These are phyloP conservation scores for Ptychoptera albimana DNA, from an alignment of 2,888 invertebrate genomes.

Conservation along the genomic window DNA sequence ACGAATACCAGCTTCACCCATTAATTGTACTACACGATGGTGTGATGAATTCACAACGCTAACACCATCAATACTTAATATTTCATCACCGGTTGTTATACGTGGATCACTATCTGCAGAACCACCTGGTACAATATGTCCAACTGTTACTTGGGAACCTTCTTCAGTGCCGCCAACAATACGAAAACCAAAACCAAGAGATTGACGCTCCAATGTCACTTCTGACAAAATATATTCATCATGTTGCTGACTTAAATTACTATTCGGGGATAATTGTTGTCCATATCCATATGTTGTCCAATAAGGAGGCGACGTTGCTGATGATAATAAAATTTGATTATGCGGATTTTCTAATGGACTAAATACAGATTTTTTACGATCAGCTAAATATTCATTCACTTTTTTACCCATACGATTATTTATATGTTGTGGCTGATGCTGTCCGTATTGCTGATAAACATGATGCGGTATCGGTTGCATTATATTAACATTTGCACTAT, in stretches of 20 bases:
- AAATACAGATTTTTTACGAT: constrained; percentile 23
- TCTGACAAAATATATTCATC: constrained; percentile 24
- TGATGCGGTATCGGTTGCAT: constrained; percentile 11
- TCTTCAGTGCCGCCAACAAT: constrained; percentile 98
- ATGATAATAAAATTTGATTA: constrained; percentile 5
- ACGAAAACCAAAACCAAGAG: constrained; percentile 92
- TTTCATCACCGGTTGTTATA: constrained; percentile 82
- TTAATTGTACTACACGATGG: constrained; percentile 81
- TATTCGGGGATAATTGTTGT: background rate
- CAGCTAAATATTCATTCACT: constrained; percentile 26
- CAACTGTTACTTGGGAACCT: constrained; percentile 90
- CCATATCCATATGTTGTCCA: constrained; percentile 16
- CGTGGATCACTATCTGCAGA: constrained; percentile 85
- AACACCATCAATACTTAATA: constrained; percentile 82
- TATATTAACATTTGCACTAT: too few species aligned
- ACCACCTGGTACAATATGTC: constrained; percentile 91
- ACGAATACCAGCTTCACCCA: constrained; percentile 73
- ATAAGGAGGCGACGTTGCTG: constrained; percentile 1
- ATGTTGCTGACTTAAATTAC: constrained; percentile 7
- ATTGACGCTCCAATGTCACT: constrained; percentile 72
- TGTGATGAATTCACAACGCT: constrained; percentile 67
- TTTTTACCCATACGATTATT: constrained; percentile 11
- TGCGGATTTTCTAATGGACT: constrained; percentile 19
- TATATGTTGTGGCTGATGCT: constrained; percentile 8
- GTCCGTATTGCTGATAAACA: constrained; percentile 6